Base-by-base conservation (phyloP, 2,797 vertebrate species). In the Centroberyx gerrardi region DNA sequence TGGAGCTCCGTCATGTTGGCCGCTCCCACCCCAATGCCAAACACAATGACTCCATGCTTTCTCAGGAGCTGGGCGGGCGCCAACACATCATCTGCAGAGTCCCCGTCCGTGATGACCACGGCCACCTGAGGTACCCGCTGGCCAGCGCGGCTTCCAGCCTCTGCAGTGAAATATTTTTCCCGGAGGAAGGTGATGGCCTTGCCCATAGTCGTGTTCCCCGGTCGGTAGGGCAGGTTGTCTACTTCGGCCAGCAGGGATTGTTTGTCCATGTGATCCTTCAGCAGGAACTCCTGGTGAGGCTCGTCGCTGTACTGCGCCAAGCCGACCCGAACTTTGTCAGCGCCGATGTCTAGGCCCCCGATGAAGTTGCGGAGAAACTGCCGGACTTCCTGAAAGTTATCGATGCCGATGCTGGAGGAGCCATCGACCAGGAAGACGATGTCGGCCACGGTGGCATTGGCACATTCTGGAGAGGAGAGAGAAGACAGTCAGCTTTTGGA, bases 361-460 rank as follows among this genome's bases (percentile, higher is more conserved):
- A 95, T 62, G 0, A 96, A 76, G 0, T 27, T 90, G 12, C 59
- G 74, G 14, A 97, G 90, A 52, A 96, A 96, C n/a, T n/a, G 33
- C 52, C 93, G 94, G 31, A 96, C 62, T 52, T 93, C 93, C 76
- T 90, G 51, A 66, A 97, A 97, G 87, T 91, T 91, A 0, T 17
- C 22, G 1, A 42, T 15, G 15, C 92, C 89, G 0, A 96, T 94
- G 80, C 93, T 96, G 36, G 89, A 74, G 18, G 96, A 97, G 68
- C 95, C 92, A 40, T 96, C 96, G 61, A 97, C 86, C 64, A 97
- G 83, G 85, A 97, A 96, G 51, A 97, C 95, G 46, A 97, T 92
- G 79, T 97, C 96, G 2, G 95, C 94, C 22, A 88, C 28, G 0
- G 82, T 91, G 40, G 93, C 95, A 65, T 89, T 85, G 84, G 82